phyloP scores from a whole-genome alignment of 2,797 vertebrate genomes.

The Eospalax fontanierii region DNA sequence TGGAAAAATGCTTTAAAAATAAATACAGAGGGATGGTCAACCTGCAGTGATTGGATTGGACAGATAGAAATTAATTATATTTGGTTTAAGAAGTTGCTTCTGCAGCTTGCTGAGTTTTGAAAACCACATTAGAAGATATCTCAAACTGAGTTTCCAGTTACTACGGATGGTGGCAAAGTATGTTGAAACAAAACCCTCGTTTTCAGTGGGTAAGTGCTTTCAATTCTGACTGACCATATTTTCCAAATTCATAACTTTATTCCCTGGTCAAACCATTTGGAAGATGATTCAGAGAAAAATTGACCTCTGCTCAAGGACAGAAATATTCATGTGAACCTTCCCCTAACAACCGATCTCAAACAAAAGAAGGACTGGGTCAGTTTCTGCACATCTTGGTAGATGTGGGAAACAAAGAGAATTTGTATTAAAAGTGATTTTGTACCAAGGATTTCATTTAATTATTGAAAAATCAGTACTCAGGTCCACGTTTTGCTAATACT shows the following conservation, averaged over 20 bases:
- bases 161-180: conserved; percentile 86
- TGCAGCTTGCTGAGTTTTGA: conserved; percentile 89
- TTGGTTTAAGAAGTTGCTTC: conserved; percentile 89
- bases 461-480: not conserved
- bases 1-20: conserved; percentile 86
- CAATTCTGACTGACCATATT: conserved; percentile 86
- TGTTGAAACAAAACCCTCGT: conserved; percentile 88
- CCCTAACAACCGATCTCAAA: conserved; percentile 52
- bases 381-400: not conserved
- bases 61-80: conserved; percentile 91
- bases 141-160: conserved; percentile 90
- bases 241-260: conserved; percentile 86
- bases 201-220: conserved; percentile 88
- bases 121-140: conserved; percentile 88
- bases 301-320: conserved; percentile 79
- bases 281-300: conserved; percentile 73
- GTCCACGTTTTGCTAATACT: not conserved
- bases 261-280: conserved; percentile 83
- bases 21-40: conserved; percentile 87
- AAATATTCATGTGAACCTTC: not conserved
- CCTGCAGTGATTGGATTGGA: conserved; percentile 86
- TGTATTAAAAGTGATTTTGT: conserved; percentile 77
- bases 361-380: conserved; percentile 64
- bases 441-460: conserved; percentile 30
- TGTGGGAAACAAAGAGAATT: conserved; percentile 33